A percentile compares a stretch with the other conserved stretches of the same genome.
Conservation (phyloP, 1,140 invertebrate genomes). For the Cotesia glomerata region DNA sequence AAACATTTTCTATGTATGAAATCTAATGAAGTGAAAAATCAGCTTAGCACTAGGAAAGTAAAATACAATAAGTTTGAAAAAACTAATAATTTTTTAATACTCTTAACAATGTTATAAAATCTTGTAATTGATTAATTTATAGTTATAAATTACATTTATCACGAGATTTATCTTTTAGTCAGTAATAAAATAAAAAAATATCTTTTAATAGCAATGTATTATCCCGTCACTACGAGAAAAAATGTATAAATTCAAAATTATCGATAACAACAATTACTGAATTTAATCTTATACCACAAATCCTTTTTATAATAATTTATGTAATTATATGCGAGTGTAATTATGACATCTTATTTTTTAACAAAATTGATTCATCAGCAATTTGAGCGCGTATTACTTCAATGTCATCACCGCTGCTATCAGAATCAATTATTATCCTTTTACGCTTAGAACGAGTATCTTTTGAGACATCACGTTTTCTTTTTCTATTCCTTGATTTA, state of each 20-base stretch:
- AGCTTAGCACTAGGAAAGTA: too few species aligned
- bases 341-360: slow-evolving; percentile 20
- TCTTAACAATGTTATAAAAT: too few species aligned
- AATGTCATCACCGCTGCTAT: slow-evolving; percentile 39
- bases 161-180: too few species aligned
- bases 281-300: not conserved
- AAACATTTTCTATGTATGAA: too few species aligned
- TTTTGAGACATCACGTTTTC: slow-evolving; percentile 17
- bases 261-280: not conserved
- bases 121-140: too few species aligned
- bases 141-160: too few species aligned
- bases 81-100: too few species aligned
- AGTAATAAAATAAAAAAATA: not conserved
- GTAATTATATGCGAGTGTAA: too few species aligned
- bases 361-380: slow-evolving; percentile 31
- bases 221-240: not conserved
- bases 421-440: slow-evolving; percentile 8
- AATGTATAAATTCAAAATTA: not conserved
- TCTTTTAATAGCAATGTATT: not conserved
- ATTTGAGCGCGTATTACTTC: slow-evolving; percentile 35
- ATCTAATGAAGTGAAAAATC: too few species aligned
- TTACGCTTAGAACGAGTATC: slow-evolving; percentile 1
- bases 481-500: slow-evolving; percentile 19
- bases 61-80: too few species aligned
- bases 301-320: too few species aligned